These are phyloP conservation scores for Callospermophilus lateralis DNA, from an alignment of 2,113 vertebrate species.

Conservation along the genomic window DNA sequence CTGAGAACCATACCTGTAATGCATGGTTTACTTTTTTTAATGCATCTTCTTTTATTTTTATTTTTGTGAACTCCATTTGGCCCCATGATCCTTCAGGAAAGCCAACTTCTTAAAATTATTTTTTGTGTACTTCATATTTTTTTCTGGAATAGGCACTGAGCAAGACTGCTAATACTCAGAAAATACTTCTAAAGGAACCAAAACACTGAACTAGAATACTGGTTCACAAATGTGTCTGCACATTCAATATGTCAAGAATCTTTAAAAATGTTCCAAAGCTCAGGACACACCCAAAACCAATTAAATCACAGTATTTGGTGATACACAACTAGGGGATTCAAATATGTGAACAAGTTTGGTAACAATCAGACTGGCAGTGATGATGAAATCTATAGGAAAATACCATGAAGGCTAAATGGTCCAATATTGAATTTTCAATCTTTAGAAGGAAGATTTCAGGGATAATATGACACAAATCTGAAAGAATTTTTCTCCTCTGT, in stretches of 20 bases:
- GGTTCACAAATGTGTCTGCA: background rate
- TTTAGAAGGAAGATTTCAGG: background rate
- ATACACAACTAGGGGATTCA: background rate
- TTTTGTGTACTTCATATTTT: background rate
- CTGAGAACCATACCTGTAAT: background rate
- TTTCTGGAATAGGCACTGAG: background rate
- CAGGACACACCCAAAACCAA: background rate
- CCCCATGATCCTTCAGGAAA: background rate
- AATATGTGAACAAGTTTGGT: background rate
- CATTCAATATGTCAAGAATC: background rate
- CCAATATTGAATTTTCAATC: background rate
- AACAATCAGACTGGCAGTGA: background rate
- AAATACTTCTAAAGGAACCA: background rate
- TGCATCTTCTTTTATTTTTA: background rate
- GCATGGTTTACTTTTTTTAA: background rate
- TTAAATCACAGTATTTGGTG: background rate
- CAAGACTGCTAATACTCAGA: background rate
- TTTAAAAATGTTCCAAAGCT: background rate
- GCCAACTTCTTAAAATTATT: background rate
- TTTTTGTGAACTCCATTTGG: background rate
- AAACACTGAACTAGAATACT: background rate
- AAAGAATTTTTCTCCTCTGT: background rate
- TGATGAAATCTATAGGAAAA: background rate
- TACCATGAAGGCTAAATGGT: background rate
- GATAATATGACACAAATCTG: background rate